Conservation (phyloP, 2,888 invertebrate genomes). For the Venustoraphidia nigricollis region DNA sequence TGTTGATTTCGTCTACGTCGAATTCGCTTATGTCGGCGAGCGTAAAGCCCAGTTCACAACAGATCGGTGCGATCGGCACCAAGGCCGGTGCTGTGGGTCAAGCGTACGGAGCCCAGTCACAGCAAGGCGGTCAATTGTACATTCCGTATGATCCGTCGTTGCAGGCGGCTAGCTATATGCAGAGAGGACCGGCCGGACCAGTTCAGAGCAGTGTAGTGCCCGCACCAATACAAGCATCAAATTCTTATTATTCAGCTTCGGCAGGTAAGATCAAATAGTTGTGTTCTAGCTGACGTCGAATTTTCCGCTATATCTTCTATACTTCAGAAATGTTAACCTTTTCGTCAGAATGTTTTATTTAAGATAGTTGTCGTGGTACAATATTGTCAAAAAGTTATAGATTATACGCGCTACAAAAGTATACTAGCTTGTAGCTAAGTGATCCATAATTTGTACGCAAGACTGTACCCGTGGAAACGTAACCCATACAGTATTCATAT, state of each 20-base stretch:
- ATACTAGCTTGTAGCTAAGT: too few relatives aligned
- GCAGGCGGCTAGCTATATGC: constrained; percentile 40
- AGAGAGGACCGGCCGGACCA: constrained; percentile 35
- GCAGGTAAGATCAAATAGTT: constrained; percentile 22
- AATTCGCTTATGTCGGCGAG: constrained; percentile 81
- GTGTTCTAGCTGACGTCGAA: neutral
- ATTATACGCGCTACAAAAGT: too few relatives aligned
- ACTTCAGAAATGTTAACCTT: too few relatives aligned
- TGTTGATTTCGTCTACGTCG: constrained; percentile 74
- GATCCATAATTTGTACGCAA: too few relatives aligned
- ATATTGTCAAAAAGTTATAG: too few relatives aligned
- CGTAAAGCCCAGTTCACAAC: constrained; percentile 67
- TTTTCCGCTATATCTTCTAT: too few relatives aligned
- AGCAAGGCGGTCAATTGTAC: constrained; percentile 34
- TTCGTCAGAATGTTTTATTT: too few relatives aligned
- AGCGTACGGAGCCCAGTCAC: constrained; percentile 38
- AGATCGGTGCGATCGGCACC: constrained; percentile 62
- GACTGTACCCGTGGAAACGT: too few relatives aligned
- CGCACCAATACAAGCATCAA: constrained; percentile 29
- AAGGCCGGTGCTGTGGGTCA: constrained; percentile 39
- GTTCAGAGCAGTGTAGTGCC: constrained; percentile 31
- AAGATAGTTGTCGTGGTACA: too few relatives aligned
- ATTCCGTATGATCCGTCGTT: constrained; percentile 42
- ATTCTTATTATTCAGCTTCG: constrained; percentile 35
- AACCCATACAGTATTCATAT: too few relatives aligned